Conservation (phyloP, 2,888 invertebrate species). For the Drosophila nr. fundita region DNA sequence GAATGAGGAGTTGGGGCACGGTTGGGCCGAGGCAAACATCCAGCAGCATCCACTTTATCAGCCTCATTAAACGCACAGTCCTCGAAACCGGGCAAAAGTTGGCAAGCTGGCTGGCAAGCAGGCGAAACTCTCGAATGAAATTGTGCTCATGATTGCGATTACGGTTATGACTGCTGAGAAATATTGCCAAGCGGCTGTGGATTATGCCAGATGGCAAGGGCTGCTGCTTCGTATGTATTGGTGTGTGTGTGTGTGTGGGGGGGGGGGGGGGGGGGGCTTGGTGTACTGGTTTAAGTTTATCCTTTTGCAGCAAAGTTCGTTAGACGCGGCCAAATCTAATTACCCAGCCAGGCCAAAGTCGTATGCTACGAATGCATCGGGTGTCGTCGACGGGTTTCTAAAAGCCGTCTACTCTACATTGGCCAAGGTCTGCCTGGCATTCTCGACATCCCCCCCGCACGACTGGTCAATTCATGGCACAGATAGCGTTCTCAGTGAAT, state of each 20-base stretch:
- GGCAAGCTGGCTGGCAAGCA: constrained; percentile 26
- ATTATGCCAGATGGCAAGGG: constrained; percentile 20
- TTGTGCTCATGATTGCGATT: constrained; percentile 78
- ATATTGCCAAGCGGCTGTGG: constrained; percentile 30
- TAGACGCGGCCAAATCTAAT: constrained; percentile 64
- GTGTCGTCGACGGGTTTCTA: background rate
- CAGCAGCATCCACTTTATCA: constrained; percentile 57
- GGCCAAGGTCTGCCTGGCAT: constrained; percentile 19
- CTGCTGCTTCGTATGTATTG: background rate
- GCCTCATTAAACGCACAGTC: constrained; percentile 68
- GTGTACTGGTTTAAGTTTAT: constrained; percentile 47
- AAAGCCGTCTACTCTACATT: background rate
- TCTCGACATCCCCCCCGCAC: background rate
- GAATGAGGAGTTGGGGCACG: background rate
- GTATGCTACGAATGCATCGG: background rate
- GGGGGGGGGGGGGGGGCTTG: no score
- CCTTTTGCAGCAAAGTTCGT: constrained; percentile 44
- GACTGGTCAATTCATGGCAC: constrained; percentile 1
- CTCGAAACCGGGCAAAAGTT: background rate
- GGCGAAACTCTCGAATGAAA: constrained; percentile 67
- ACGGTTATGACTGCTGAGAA: constrained; percentile 67
- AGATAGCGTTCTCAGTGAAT: constrained; percentile 31
- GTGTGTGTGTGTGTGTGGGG: background rate
- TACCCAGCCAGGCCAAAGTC: constrained; percentile 38
- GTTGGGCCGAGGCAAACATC: constrained; percentile 4